Evolutionary conservation across 2,797 vertebrate genomes (phyloP).

Genomic region (Leptodactylus fallax): DNA sequence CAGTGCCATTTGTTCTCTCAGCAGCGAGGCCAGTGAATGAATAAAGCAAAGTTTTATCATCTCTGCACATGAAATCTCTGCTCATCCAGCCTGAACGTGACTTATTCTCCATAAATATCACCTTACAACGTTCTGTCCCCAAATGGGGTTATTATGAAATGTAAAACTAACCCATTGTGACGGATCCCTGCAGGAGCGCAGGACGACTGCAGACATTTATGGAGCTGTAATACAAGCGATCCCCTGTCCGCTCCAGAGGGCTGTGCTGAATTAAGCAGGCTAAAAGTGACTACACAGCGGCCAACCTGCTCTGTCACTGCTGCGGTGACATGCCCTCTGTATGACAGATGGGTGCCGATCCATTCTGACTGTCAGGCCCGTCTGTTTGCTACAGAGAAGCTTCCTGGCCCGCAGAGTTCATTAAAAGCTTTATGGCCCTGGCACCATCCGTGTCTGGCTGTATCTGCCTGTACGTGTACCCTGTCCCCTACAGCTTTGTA

Average conservation of each 20-base stretch:
- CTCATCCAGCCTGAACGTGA: background rate
- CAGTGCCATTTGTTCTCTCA: too few species aligned
- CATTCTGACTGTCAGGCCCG: background rate
- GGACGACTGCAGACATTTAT: background rate
- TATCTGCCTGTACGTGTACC: background rate
- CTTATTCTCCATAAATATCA: background rate
- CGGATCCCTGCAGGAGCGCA: background rate
- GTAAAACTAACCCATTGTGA: background rate
- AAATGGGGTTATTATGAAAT: background rate
- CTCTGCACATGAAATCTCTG: too few species aligned
- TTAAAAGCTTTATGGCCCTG: constrained; percentile 7
- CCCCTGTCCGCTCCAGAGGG: too few species aligned
- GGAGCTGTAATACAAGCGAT: background rate
- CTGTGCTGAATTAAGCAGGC: too few species aligned
- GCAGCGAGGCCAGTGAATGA: too few species aligned
- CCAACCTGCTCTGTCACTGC: too few species aligned
- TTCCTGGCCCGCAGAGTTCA: background rate
- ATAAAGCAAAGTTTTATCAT: background rate
- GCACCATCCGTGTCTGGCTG: background rate
- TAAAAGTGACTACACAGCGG: too few species aligned
- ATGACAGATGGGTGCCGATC: background rate
- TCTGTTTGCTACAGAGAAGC: background rate
- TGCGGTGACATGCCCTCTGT: background rate
- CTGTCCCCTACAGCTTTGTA: background rate
- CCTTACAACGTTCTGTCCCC: too few species aligned